A percentile compares a stretch with the other conserved stretches of the same genome.
phyloP scores from a whole-genome alignment of 2,797 vertebrate species.

The Apodemus agrarius region DNA sequence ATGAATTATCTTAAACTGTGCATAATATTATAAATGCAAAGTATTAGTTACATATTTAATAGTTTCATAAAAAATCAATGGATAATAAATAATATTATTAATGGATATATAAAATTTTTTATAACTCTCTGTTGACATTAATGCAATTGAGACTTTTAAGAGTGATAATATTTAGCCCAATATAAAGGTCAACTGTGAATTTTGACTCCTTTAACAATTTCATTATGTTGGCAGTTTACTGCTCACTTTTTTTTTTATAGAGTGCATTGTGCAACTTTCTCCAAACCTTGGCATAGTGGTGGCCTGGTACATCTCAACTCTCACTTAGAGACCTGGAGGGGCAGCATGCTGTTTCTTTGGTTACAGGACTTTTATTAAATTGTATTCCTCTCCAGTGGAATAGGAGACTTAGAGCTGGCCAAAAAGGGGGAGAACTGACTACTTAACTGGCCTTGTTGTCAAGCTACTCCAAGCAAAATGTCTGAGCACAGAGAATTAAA shows the following conservation, averaged over 20 bases:
- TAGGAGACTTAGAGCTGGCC: not conserved
- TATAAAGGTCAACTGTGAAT: slow-evolving; percentile 34
- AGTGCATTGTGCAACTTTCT: slow-evolving; percentile 57
- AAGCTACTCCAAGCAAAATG: not conserved
- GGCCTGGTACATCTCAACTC: slow-evolving; percentile 38
- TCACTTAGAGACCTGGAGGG: slow-evolving; percentile 60
- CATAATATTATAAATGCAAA: not conserved
- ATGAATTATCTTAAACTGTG: slow-evolving; percentile 2
- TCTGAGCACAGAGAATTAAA: not conserved
- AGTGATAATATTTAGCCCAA: slow-evolving; percentile 10
- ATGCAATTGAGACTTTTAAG: not conserved
- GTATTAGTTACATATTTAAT: not conserved
- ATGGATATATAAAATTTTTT: not conserved
- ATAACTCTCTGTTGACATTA: not conserved
- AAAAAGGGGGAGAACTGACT: slow-evolving; percentile 38
- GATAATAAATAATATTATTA: not conserved
- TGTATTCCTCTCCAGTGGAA: slow-evolving; percentile 50
- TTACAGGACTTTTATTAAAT: slow-evolving; percentile 62
- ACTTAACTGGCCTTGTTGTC: not conserved
- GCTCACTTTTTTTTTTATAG: slow-evolving; percentile 24
- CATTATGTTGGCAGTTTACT: slow-evolving; percentile 48
- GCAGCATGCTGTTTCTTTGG: slow-evolving; percentile 49
- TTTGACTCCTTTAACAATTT: slow-evolving; percentile 45
- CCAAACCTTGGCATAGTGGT: slow-evolving; percentile 5
- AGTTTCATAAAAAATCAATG: not conserved